These are phyloP conservation scores for Daktulosphaira vitifoliae DNA, from an alignment of 1,140 invertebrate genomes.

Conservation along the genomic window DNA sequence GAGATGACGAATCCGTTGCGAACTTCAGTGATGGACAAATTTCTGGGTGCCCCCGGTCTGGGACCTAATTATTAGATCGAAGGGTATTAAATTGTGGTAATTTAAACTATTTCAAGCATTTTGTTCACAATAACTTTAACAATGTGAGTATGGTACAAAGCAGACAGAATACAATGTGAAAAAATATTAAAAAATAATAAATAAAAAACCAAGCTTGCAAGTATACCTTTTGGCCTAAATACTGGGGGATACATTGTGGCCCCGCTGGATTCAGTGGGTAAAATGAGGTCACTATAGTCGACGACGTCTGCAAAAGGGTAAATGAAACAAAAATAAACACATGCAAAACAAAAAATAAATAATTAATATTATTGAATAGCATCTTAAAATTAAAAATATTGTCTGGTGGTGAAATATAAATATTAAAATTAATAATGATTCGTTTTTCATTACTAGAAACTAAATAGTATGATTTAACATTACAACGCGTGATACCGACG, in stretches of 20 bases:
- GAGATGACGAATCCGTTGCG: conserved; percentile 78
- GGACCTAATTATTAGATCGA: conserved; percentile 55
- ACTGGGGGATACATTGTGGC: conserved; percentile 60
- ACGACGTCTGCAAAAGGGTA: conserved; percentile 57
- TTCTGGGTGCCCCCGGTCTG: conserved; percentile 74
- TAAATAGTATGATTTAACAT: no score
- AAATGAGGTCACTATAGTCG: conserved; percentile 67
- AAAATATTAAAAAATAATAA: conserved; percentile 4
- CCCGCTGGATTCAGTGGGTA: conserved; percentile 68
- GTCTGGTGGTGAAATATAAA: no score
- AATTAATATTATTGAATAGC: no score
- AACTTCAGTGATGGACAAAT: conserved; percentile 77
- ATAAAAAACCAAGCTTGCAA: not conserved
- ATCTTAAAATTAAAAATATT: conserved; percentile 5
- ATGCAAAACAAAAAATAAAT: conserved; percentile 36
- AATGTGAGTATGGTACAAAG: not conserved
- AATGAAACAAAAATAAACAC: conserved; percentile 36
- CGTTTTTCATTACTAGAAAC: no score
- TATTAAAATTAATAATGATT: not conserved
- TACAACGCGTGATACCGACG: no score
- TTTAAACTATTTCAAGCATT: no score
- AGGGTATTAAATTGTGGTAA: not conserved
- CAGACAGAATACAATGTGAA: not conserved
- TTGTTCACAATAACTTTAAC: no score
- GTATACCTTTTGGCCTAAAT: conserved; percentile 61